Conservation (phyloP, 2,797 vertebrate genomes). For the Danio kyathit region DNA sequence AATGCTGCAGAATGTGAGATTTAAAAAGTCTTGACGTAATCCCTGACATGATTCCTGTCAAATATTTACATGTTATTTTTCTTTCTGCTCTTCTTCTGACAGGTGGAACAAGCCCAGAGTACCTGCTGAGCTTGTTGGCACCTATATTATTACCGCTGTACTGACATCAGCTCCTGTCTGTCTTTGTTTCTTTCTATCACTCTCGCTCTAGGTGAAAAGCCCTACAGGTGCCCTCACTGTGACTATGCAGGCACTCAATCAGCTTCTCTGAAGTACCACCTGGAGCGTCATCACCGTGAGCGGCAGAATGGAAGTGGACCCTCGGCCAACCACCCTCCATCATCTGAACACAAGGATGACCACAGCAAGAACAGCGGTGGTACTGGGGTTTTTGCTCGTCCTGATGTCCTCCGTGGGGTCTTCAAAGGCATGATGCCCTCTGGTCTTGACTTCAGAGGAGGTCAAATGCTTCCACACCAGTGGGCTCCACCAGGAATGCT, state of each 20-base stretch:
- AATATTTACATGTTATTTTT: conserved; percentile 41
- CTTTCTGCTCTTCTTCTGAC: conserved; percentile 32
- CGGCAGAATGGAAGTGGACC: conserved; percentile 90
- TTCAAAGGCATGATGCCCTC: conserved; percentile 88
- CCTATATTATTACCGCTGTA: conserved; percentile 19
- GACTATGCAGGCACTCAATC: conserved; percentile 99
- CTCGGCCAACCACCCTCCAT: conserved; percentile 81
- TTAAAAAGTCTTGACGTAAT: conserved; percentile 36
- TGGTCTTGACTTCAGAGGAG: conserved; percentile 90
- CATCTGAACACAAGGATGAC: conserved; percentile 90
- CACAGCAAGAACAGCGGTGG: conserved; percentile 76
- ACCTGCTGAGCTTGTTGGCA: conserved; percentile 37
- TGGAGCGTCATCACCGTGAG: conserved; percentile 96
- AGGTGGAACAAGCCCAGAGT: conserved; percentile 33
- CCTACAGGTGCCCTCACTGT: conserved; percentile 98
- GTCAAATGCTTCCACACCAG: conserved; percentile 88
- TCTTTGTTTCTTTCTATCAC: conserved; percentile 61
- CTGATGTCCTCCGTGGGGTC: conserved; percentile 92
- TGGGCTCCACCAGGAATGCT: conserved; percentile 89
- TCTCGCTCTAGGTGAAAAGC: conserved; percentile 91
- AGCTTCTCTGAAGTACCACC: conserved; percentile 96
- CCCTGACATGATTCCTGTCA: conserved; percentile 37
- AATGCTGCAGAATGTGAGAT: conserved; percentile 59
- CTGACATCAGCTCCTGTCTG: conserved; percentile 67
- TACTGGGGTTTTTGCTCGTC: conserved; percentile 90